Conservation (phyloP, 2,888 invertebrate species). For the Megastigmus dorsalis region DNA sequence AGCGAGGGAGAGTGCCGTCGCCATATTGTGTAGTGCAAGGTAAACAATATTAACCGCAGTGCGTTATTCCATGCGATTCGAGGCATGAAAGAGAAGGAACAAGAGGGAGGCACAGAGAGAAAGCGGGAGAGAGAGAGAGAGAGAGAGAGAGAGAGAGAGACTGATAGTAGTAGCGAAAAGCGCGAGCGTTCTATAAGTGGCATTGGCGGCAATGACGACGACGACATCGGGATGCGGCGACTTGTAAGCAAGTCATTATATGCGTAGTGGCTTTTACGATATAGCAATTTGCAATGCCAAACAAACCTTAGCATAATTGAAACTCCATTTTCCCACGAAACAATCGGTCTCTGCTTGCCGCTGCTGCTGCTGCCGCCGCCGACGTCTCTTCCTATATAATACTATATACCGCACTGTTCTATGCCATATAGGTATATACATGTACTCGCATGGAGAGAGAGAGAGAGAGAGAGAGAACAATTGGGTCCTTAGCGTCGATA, state of each 20-base stretch:
- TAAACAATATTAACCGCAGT: conserved; percentile 25
- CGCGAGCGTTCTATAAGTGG: not conserved
- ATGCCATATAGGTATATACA: not conserved
- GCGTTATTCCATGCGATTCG: not conserved
- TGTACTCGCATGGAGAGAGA: not conserved
- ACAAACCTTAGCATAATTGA: conserved; percentile 35
- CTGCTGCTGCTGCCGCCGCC: too few relatives aligned
- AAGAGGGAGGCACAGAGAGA: not conserved
- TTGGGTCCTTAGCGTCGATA: conserved; percentile 14
- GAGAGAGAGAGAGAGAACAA: conserved; percentile 17
- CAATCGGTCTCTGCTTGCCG: too few relatives aligned
- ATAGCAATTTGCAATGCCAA: conserved; percentile 38
- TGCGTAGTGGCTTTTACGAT: not conserved
- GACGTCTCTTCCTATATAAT: not conserved
- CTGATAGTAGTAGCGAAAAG: not conserved
- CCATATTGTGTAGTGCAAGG: conserved; percentile 12
- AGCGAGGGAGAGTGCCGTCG: not conserved
- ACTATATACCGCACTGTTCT: not conserved
- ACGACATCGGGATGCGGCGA: too few relatives aligned
- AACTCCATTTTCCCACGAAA: conserved; percentile 40
- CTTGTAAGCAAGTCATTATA: conserved; percentile 11
- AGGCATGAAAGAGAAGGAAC: not conserved
- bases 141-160: not conserved
- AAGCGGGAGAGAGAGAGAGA: not conserved
- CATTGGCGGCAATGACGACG: too few relatives aligned